Evolutionary conservation across 2,888 invertebrate genomes (phyloP).

Genomic region (Leucoptera coffeella): DNA sequence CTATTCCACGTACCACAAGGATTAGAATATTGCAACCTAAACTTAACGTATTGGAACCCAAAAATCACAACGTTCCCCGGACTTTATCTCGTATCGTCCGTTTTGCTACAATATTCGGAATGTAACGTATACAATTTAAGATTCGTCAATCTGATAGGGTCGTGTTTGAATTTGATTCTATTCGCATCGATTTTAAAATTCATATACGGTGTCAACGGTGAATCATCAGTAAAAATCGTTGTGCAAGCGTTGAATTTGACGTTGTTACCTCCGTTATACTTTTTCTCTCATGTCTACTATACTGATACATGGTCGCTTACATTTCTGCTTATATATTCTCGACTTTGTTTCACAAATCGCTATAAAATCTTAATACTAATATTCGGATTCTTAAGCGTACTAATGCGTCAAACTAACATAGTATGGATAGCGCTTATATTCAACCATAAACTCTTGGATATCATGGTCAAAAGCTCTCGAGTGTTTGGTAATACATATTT

Average conservation of each 20-base stretch:
- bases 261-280: constrained; percentile 78
- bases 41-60: constrained; percentile 84
- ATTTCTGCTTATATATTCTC: constrained; percentile 61
- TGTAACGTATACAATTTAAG: constrained; percentile 67
- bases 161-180: constrained; percentile 63
- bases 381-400: constrained; percentile 59
- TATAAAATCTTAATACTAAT: constrained; percentile 16
- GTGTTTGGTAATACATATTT: constrained; percentile 27
- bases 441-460: constrained; percentile 31
- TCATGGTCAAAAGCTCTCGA: constrained; percentile 23
- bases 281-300: constrained; percentile 90
- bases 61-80: constrained; percentile 98
- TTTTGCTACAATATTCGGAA: constrained; percentile 51
- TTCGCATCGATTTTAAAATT: constrained; percentile 54
- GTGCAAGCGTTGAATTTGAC: constrained; percentile 60
- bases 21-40: constrained; percentile 68
- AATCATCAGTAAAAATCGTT: constrained; percentile 28
- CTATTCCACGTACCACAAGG: constrained; percentile 90
- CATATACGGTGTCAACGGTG: constrained; percentile 24
- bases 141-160: constrained; percentile 64
- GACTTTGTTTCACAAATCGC: constrained; percentile 46
- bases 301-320: constrained; percentile 83
- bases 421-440: constrained; percentile 78
- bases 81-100: constrained; percentile 70
- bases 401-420: constrained; percentile 93